Evolutionary conservation across 1,140 invertebrate species (phyloP).

Genomic region (Paramacrobiotus metropolitanus): DNA sequence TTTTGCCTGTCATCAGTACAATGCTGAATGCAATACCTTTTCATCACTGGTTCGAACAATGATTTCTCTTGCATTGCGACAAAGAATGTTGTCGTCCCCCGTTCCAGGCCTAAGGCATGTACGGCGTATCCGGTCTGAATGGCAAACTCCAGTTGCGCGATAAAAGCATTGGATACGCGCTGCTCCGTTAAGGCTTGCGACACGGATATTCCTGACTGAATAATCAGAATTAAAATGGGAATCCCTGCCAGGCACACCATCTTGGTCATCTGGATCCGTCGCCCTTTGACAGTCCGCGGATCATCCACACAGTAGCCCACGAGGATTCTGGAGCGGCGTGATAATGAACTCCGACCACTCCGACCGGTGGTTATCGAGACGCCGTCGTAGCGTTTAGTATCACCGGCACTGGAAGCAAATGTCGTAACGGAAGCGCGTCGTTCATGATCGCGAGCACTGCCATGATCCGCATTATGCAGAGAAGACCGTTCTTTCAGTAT

Average conservation of each 20-base stretch:
- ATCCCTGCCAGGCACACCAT: background rate
- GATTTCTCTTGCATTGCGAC: background rate
- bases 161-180: background rate
- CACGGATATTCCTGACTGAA: background rate
- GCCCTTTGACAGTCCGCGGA: background rate
- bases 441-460: too few species aligned
- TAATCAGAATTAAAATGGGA: background rate
- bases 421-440: too few species aligned
- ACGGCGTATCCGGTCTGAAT: background rate
- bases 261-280: conserved; percentile 1
- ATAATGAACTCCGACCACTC: background rate
- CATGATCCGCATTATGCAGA: too few species aligned
- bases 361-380: background rate
- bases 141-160: background rate
- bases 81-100: background rate
- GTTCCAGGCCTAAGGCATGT: background rate
- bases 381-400: too few species aligned
- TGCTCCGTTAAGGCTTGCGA: background rate
- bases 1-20: too few species aligned
- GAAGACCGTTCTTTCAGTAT: too few species aligned
- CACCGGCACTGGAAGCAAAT: too few species aligned
- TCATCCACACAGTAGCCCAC: background rate
- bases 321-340: background rate
- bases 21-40: too few species aligned
- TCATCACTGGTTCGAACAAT: background rate